Base-by-base conservation (phyloP, 2,888 invertebrate genomes). In the Hartigia nigra region DNA sequence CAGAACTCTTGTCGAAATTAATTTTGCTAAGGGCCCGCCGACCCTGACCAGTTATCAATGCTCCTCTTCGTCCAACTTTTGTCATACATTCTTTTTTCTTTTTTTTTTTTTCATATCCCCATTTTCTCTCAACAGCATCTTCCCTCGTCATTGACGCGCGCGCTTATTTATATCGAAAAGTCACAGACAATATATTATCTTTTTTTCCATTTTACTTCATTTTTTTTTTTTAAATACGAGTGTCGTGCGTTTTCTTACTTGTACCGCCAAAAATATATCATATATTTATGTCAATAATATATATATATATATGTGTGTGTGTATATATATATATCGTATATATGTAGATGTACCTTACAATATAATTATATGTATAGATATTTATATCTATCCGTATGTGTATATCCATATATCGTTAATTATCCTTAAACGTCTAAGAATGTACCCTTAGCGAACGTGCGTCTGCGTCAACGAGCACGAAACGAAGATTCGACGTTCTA, bases 261-360 rank as follows among this genome's bases (percentile, higher is more conserved):
- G 84, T 85, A 86, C 84, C 86, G 86, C 85, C 85, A 88, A 88
- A 89, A 89, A 89, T 88, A 89, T 84, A 81, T 84, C 82, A 77
- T 83, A 77, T 83, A 82, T 81, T 81, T 83, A 80, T 77, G 72
- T 81, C 75, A 79, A 76, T 74, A 78, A 81, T 79, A 80, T 79
- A 80, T 80, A 79, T 79, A 72, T 81, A 70, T 81, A 74, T 76
- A 76, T 82, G 79, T 79, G 69, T 76, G 69, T 39, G 12, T 75
- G 77, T 80, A 78, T 81, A 80, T 78, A 75, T 79, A 81, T 79
- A 37, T 81, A 77, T 31, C 79, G 77, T 82, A 72, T 79, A 81
- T 80, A 70, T 74, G 75, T 79, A 80, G 74, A 77, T 81, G 79
- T 76, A 77, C 76, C 77, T 80, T 76, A 78, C 72, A 69, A 82